Evolutionary conservation across 2,888 invertebrate species (phyloP).

Genomic region (Hylaea fasciaria): DNA sequence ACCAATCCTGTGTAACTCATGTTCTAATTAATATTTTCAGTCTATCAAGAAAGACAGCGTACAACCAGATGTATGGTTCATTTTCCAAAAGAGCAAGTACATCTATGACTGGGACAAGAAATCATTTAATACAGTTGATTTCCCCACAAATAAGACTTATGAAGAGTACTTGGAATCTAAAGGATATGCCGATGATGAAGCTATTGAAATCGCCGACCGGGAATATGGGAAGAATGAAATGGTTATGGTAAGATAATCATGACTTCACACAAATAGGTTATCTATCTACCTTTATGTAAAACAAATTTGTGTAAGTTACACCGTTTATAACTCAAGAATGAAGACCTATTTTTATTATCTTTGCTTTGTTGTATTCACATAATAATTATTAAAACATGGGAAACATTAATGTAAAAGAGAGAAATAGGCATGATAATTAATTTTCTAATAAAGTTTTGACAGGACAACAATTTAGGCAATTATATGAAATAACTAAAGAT

Average conservation of each 20-base stretch:
- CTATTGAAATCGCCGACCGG: slow-evolving; percentile 89
- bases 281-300: background rate
- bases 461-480: too few species aligned
- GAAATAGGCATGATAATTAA: too few species aligned
- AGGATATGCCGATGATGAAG: slow-evolving; percentile 93
- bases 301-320: too few species aligned
- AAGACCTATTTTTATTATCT: too few species aligned
- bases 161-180: slow-evolving; percentile 92
- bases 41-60: slow-evolving; percentile 76
- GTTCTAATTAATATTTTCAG: slow-evolving; percentile 54
- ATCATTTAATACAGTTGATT: slow-evolving; percentile 91
- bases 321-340: too few species aligned
- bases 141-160: slow-evolving; percentile 91
- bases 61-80: slow-evolving; percentile 91
- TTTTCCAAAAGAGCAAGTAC: slow-evolving; percentile 99
- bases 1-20: too few species aligned
- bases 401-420: too few species aligned
- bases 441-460: too few species aligned
- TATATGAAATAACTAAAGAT: too few species aligned
- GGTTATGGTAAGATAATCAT: slow-evolving; percentile 87
- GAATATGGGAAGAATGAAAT: slow-evolving; percentile 95
- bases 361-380: too few species aligned
- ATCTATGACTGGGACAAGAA: slow-evolving; percentile 94
- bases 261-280: background rate
- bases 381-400: too few species aligned